Base-by-base conservation (phyloP, 1,140 invertebrate genomes). In the Cotesia typhae region DNA sequence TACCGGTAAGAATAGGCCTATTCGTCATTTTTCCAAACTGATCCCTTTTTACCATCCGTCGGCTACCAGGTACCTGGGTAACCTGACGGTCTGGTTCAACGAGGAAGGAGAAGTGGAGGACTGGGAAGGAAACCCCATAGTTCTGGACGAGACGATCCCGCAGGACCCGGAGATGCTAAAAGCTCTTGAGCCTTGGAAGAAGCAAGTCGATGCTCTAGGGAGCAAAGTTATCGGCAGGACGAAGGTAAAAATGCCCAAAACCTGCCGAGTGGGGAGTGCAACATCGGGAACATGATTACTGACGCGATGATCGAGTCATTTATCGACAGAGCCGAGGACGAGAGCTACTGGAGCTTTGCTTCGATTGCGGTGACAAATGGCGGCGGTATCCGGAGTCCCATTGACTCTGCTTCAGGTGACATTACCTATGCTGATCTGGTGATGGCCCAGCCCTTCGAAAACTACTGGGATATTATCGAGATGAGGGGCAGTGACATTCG, bases 51-150 rank as follows among this genome's bases (percentile, higher is more conserved):
- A 47, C 28, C 10, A 6, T 52, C 12, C 28, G 28, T 28, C 28
- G 28, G 28, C 28, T 2, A 47, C 4, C 17, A 83, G 81, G 38
- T 84, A 84, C 38, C 63, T 83, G 28, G 81, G 82, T 4, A 81
- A 84, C 61, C 61, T 84, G 9, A 89, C 90, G 1, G 89, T 96
- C 0, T 90, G 87, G 74, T 95, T 96, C 78, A 89, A 96, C 78
- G 85, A 88, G n/a, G 75, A 89, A 0, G 94, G 94, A 4, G 90
- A 94, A 77, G 88, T 93, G 6, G 81, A 87, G 0, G 82, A 86
- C 57, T 95, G 91, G 88, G 87, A 88, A 28, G 94, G 95, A 14
- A 91, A 91, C 66, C 94, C 95, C 0, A 91, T 95, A 76, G 91
- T 93, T 71, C 83, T 96, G 75, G 90, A 92, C 69, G 76, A 82